Evolutionary conservation across 1,140 invertebrate genomes (phyloP).

Genomic region (fruit fly (Drosophila melanogaster)): DNA sequence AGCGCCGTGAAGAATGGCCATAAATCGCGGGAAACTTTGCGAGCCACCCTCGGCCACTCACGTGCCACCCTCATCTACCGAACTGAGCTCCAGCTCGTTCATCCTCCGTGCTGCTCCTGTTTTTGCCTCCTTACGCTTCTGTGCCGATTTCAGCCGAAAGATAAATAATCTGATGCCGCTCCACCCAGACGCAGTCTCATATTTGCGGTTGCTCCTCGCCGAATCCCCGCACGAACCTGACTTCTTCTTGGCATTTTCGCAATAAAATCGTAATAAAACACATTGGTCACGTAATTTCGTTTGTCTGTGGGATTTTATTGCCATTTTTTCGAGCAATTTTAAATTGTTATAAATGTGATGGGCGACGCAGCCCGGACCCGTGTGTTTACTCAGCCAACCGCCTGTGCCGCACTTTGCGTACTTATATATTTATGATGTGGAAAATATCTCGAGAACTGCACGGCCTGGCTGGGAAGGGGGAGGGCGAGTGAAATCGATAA

Average conservation of each 20-base stretch:
- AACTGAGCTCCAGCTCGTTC: not conserved
- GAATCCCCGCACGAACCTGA: slow-evolving; percentile 41
- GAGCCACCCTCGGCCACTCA: slow-evolving; percentile 71
- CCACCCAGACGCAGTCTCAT: slow-evolving; percentile 73
- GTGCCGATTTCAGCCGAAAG: slow-evolving; percentile 79
- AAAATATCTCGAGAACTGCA: slow-evolving; percentile 74
- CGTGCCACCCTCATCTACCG: slow-evolving; percentile 50
- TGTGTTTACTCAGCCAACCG: slow-evolving; percentile 61
- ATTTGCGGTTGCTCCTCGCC: slow-evolving; percentile 63
- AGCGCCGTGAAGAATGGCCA: slow-evolving; percentile 51
- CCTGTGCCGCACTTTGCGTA: slow-evolving; percentile 35
- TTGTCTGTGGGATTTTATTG: slow-evolving; percentile 85
- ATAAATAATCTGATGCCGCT: slow-evolving; percentile 75
- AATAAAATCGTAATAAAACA: slow-evolving; percentile 85
- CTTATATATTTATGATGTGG: slow-evolving; percentile 83
- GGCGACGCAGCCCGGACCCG: slow-evolving; percentile 49
- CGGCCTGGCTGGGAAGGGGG: not conserved
- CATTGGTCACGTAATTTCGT: slow-evolving; percentile 85
- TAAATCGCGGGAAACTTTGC: slow-evolving; percentile 59
- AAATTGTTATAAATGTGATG: slow-evolving; percentile 83
- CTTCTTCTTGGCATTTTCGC: slow-evolving; percentile 80
- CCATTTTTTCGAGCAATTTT: slow-evolving; percentile 82
- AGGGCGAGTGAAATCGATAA: slow-evolving; percentile 62
- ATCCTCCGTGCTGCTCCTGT: slow-evolving; percentile 14
- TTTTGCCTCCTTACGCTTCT: slow-evolving; percentile 65